Conservation (phyloP, 2,113 vertebrate species). For the Paracanthobrama guichenoti region DNA sequence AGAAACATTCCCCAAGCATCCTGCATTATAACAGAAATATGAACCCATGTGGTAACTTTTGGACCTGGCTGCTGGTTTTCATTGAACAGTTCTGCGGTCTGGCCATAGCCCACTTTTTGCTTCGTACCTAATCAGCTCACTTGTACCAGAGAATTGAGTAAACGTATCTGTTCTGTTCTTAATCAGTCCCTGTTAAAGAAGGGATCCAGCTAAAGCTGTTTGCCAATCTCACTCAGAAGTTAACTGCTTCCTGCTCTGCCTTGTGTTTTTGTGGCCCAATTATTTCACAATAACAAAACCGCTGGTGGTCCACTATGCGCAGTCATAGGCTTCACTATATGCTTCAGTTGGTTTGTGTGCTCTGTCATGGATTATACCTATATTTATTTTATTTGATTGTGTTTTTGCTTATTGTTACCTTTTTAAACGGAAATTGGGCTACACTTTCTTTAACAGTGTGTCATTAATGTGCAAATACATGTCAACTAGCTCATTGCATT, state of each 20-base stretch:
- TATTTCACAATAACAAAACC: slow-evolving; percentile 4
- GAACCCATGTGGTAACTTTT: slow-evolving; percentile 11
- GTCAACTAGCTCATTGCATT: too few relatives aligned
- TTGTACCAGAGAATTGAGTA: background rate
- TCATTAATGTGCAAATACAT: too few relatives aligned
- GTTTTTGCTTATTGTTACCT: background rate
- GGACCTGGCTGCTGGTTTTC: background rate
- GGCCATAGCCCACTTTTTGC: background rate
- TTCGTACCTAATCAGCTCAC: slow-evolving; percentile 27
- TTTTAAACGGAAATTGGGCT: too few relatives aligned
- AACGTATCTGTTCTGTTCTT: slow-evolving; percentile 13
- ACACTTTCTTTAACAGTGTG: too few relatives aligned
- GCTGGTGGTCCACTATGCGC: background rate
- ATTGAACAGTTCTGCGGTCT: slow-evolving; percentile 9
- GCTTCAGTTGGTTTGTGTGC: background rate
- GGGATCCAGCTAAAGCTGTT: background rate
- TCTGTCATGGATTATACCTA: background rate
- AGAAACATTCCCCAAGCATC: background rate
- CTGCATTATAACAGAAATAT: slow-evolving; percentile 11
- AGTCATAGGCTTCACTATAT: background rate
- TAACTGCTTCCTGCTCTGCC: background rate
- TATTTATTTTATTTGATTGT: background rate
- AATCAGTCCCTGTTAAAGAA: background rate
- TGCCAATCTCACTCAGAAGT: background rate
- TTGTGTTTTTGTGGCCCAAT: background rate